Evolutionary conservation across 2,797 vertebrate species (phyloP), one percentile per base, ranked within the genome.

Genomic region (Sebastolobus altivelis): DNA sequence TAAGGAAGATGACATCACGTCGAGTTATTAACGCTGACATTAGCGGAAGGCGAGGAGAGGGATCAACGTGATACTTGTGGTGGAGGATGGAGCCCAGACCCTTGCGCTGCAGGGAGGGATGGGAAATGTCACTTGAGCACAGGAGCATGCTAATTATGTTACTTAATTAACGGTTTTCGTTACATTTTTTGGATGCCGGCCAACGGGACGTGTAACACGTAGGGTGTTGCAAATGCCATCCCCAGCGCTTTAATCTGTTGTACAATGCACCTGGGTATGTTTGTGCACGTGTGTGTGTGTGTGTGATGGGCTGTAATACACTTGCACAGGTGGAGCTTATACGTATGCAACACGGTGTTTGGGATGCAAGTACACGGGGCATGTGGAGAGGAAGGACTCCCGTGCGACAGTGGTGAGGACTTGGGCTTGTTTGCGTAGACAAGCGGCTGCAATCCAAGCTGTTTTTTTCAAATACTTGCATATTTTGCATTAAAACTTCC

Each of bases 11-110:
- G 89, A 92, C 88, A 81, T 75, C 81, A 82, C 62, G 88, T 82
- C 0, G 86, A 14, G 87, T 89, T 91, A 90, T 92, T 90, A 89
- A 93, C 90, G 87, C 85, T 77, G 90, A 89, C 88, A 91, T 90
- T 86, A 92, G 85, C 18, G 76, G 43, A 65, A 82, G 72, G 78
- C 75, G 25, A 73, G 72, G 62, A 63, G 80, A 65, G 70, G 81
- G 76, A 84, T 74, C 86, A 77, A 65, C 80, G 31, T 68, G 87
- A 85, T 82, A 81, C 83, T 58, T 67, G 69, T 65, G 77, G 74
- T n/a, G 65, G 79, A 87, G 68, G 70, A 87, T 52, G 8, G 80
- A 92, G 87, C 71, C 72, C 58, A 77, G 86, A 89, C 77, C 79
- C 70, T 79, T 83, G 86, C 88, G 20, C 91, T 69, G 59, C 88